phyloP scores from a whole-genome alignment of 2,113 vertebrate genomes.

The Cichladusa arquata region DNA sequence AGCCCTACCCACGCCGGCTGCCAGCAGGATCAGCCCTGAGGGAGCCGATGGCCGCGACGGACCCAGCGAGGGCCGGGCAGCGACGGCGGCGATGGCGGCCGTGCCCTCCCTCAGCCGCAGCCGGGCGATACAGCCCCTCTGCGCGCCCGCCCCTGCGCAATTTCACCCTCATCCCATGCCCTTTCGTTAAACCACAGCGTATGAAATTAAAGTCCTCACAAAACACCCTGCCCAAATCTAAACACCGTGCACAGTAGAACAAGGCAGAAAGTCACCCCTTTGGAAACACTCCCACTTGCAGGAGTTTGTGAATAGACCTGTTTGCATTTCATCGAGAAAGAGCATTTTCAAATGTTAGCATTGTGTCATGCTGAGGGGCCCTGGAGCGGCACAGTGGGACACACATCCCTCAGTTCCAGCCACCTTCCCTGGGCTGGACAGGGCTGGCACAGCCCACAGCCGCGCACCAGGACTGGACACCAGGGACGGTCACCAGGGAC shows the following conservation, averaged over 20 bases:
- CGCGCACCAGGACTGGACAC: too few species aligned
- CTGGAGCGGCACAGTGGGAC: not conserved
- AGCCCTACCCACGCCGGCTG: not conserved
- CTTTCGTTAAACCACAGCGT: accelerated
- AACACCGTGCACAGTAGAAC: accelerated
- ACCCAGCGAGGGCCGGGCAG: not conserved
- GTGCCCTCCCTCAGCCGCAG: not conserved
- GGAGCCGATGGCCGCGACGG: accelerated
- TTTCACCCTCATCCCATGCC: not conserved
- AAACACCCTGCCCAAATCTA: not conserved
- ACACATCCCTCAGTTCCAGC: not conserved
- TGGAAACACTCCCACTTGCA: not conserved
- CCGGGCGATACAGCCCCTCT: accelerated
- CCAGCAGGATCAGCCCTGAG: not conserved
- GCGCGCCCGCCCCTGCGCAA: accelerated
- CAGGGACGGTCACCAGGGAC: too few species aligned
- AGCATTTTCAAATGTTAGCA: not conserved
- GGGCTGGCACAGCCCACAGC: not conserved
- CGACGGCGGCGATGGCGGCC: not conserved
- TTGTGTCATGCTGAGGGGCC: not conserved
- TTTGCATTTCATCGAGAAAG: not conserved
- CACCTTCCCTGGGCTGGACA: not conserved
- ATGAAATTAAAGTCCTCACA: not conserved
- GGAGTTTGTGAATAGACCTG: not conserved
- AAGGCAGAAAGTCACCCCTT: not conserved